Evolutionary conservation across 1,140 invertebrate species (phyloP).

Genomic region (Drosophila albomicans): DNA sequence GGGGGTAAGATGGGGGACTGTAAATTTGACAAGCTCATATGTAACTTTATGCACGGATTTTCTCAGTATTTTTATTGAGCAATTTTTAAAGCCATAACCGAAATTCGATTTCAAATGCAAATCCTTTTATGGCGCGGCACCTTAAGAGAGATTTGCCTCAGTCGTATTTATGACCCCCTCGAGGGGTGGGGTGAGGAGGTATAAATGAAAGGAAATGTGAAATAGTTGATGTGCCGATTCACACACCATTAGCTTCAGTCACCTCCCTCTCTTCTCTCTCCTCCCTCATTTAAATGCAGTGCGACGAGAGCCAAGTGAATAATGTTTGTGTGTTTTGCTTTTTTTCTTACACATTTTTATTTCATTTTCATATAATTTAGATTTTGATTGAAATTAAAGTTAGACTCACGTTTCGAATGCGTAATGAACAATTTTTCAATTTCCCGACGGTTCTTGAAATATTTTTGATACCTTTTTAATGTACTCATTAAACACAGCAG

Average conservation of each 20-base stretch:
- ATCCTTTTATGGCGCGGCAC: conserved; percentile 40
- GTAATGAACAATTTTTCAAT: conserved; percentile 57
- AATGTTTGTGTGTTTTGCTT: conserved; percentile 19
- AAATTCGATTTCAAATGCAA: conserved; percentile 59
- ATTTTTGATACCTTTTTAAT: conserved; percentile 77
- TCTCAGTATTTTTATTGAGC: conserved; percentile 49
- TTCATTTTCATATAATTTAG: conserved; percentile 78
- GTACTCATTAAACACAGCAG: conserved; percentile 62
- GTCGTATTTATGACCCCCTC: conserved; percentile 36
- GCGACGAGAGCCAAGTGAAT: conserved; percentile 45
- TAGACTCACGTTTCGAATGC: conserved; percentile 64
- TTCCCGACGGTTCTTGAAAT: conserved; percentile 55
- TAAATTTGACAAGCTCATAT: conserved; percentile 54
- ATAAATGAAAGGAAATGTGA: conserved; percentile 65
- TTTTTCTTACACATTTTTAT: conserved; percentile 58
- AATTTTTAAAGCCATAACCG: conserved; percentile 50
- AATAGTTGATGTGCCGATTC: conserved; percentile 65
- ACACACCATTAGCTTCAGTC: conserved; percentile 51
- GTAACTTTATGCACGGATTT: conserved; percentile 71
- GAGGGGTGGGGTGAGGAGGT: not conserved
- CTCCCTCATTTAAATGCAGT: conserved; percentile 42
- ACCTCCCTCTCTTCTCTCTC: not conserved
- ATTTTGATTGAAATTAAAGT: conserved; percentile 81
- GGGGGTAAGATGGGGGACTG: conserved; percentile 15
- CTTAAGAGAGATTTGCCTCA: conserved; percentile 2